Evolutionary conservation across 1,140 invertebrate genomes (phyloP), one percentile per base, ranked within the genome.

Genomic region (Panulirus ornatus): DNA sequence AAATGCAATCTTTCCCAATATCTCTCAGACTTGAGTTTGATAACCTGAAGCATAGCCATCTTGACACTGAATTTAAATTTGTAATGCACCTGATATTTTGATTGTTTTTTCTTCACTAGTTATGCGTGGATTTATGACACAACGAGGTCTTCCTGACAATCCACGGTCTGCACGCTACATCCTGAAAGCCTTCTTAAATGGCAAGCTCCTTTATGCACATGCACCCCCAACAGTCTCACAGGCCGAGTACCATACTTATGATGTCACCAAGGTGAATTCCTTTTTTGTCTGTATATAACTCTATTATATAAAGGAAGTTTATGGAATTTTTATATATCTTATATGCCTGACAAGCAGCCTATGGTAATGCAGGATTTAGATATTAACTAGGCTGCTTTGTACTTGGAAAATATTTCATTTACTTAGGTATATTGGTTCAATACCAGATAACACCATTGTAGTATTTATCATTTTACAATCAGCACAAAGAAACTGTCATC

Each of bases 91-190:
- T 22, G 6, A 82, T 54, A 36, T 47, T 51, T 88, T 82, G 47
- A 36, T 79, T 92, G 42, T 86, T 83, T 82, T 92, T 91, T 76
- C 11, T 36, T 91, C 93, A 93, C 88, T 94, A 97, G 97, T 96
- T 94, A 98, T 97, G 94, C 95, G 98, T 93, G 98, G 98, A 51
- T 99, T 97, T 93, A 99, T 99, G 98, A 99, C 98, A 0, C 96
- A 97, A 27, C 97, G 97, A 93, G 98, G 98, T 0, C 96, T 98
- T 92, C 98, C 99, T 0, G 99, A 99, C 95, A 96, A 97, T 94
- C 96, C 98, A 0, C 95, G 98, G 83, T 96, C 98, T 3, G 96
- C 98, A 0, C 95, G 98, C 44, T 96, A 97, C 58, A 95, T 99
- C 91, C 95, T 99, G 0, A 99, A 99, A 94, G 98, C 99, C 94